Percentiles rank a stretch among this genome's conserved stretches.
These are phyloP conservation scores for Cerastis leucographa DNA, from an alignment of 2,888 invertebrate genomes.

Conservation along the genomic window DNA sequence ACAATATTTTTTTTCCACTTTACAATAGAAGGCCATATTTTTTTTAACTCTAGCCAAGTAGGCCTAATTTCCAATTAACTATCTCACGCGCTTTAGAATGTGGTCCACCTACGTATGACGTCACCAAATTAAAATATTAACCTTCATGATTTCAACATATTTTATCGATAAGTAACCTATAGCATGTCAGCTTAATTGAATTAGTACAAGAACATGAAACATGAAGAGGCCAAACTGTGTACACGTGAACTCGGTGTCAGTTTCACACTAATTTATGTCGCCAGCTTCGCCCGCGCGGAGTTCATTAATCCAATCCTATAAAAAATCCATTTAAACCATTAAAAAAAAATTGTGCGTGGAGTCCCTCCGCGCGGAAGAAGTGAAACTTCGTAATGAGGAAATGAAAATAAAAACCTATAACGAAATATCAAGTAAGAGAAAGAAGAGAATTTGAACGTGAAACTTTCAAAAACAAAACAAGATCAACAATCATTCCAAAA, in stretches of 20 bases:
- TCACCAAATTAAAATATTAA: slow-evolving; percentile 4
- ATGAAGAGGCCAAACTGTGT: background rate
- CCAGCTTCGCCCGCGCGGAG: no score
- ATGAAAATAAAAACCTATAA: no score
- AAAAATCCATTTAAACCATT: no score
- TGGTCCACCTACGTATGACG: slow-evolving; percentile 15
- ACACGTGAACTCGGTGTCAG: background rate
- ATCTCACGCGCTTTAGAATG: background rate
- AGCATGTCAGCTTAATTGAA: slow-evolving; percentile 10
- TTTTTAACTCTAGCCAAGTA: background rate
- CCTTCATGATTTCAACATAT: background rate
- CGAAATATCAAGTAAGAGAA: no score
- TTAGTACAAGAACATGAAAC: background rate
- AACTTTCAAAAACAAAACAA: no score
- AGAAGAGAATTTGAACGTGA: no score
- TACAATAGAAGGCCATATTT: background rate
- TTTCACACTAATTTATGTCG: no score
- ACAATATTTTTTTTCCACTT: background rate
- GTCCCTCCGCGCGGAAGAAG: no score
- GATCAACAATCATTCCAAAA: no score
- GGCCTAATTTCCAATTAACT: slow-evolving; percentile 1
- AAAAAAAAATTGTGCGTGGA: no score
- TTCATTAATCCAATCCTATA: no score
- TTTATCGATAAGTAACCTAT: background rate
- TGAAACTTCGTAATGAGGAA: no score